phyloP scores from a whole-genome alignment of 2,113 vertebrate species.

The Alces alces region DNA sequence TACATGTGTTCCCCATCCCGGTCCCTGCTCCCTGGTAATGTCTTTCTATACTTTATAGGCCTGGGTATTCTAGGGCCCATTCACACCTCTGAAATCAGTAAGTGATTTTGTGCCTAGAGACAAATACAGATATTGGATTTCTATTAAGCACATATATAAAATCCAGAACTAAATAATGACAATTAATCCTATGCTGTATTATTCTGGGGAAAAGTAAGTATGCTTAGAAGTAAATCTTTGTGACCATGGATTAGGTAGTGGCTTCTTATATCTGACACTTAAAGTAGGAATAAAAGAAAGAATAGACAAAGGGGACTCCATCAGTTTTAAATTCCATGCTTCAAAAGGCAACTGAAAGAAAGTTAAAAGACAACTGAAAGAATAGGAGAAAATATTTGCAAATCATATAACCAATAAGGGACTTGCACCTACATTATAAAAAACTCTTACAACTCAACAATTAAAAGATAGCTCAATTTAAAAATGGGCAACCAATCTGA shows the following conservation, averaged over 20 bases:
- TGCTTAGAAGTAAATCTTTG: constrained; percentile 6
- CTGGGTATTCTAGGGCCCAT: neutral
- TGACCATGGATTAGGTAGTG: neutral
- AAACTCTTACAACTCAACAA: neutral
- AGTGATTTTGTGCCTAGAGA: neutral
- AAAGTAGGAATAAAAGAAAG: constrained; percentile 18
- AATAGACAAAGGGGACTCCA: neutral
- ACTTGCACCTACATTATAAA: neutral
- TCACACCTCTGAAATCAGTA: neutral
- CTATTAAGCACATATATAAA: neutral
- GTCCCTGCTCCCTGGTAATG: neutral
- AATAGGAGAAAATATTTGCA: constrained; percentile 7
- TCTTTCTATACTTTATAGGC: neutral
- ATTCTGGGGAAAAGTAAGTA: neutral
- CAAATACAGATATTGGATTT: neutral
- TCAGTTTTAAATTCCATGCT: neutral
- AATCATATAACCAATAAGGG: neutral
- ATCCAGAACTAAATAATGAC: neutral
- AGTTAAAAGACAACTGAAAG: neutral
- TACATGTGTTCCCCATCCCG: too few species aligned
- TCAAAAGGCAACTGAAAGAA: neutral
- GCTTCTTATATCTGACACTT: neutral
- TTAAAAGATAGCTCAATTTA: neutral
- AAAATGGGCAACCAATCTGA: neutral
- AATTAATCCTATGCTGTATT: neutral